phyloP scores from a whole-genome alignment of 23 tunicate genomes.

The Styela plicata region DNA sequence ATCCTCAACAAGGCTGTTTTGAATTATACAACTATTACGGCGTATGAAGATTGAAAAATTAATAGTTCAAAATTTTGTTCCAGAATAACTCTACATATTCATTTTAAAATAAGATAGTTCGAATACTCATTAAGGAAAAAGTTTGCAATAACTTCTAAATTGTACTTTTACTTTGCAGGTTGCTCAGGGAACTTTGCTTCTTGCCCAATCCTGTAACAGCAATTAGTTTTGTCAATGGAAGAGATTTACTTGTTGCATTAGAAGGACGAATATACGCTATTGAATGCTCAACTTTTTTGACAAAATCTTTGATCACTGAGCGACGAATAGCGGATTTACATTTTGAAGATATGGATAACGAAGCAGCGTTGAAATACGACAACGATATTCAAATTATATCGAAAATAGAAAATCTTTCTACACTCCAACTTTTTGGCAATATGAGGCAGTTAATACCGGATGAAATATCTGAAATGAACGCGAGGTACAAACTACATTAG shows the following conservation, averaged over 20 bases:
- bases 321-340: conserved; percentile 11
- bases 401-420: conserved; percentile 2
- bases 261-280: conserved; percentile 43
- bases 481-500: no score
- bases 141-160: no score
- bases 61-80: no score
- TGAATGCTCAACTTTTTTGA: conserved; percentile 56
- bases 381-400: conserved; percentile 21
- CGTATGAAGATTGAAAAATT: no score
- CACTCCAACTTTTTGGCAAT: conserved; percentile 23
- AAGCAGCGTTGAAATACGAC: conserved; percentile 46
- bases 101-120: no score
- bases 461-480: neutral
- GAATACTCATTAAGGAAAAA: no score
- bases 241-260: conserved; percentile 63
- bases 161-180: conserved; percentile 39
- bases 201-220: conserved; percentile 52
- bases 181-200: conserved; percentile 69
- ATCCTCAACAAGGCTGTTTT: no score
- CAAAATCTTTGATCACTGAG: conserved; percentile 31
- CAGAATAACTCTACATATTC: no score
- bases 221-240: conserved; percentile 62
- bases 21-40: no score
- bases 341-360: conserved; percentile 42
- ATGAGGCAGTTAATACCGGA: neutral